Evolutionary conservation across 2,113 vertebrate species (phyloP).

Genomic region (Ahaetulla prasina): DNA sequence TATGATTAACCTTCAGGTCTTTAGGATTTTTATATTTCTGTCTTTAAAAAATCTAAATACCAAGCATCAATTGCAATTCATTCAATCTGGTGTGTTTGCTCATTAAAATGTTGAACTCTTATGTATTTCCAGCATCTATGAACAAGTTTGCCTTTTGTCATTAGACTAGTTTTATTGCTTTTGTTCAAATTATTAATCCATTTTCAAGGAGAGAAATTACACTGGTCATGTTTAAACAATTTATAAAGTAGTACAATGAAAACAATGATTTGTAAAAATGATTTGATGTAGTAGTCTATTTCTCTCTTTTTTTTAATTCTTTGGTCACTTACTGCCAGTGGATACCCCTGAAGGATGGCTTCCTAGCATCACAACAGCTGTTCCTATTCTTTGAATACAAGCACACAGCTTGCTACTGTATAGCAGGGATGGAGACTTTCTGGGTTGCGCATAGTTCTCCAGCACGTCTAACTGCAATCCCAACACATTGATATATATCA

Average conservation of each 20-base stretch:
- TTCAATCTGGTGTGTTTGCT: not conserved
- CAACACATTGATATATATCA: no score
- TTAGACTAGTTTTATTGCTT: not conserved
- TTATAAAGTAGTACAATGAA: not conserved
- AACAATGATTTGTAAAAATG: not conserved
- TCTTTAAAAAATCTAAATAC: not conserved
- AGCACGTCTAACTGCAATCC: no score
- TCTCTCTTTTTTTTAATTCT: not conserved
- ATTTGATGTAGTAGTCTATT: not conserved
- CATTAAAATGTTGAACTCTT: not conserved
- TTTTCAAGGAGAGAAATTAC: not conserved
- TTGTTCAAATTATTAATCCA: not conserved
- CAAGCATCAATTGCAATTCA: not conserved
- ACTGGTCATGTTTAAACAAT: not conserved
- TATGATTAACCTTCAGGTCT: not conserved
- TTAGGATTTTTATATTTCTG: not conserved
- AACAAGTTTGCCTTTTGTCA: not conserved
- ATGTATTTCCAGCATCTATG: not conserved
- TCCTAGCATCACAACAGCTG: not conserved
- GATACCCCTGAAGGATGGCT: no score
- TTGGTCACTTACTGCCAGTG: no score
- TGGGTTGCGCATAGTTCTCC: no score
- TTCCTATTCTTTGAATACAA: not conserved
- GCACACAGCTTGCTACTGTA: not conserved
- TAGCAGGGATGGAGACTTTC: no score